Evolutionary conservation across 1,140 invertebrate species (phyloP), one percentile per base, ranked within the genome.

Genomic region (Papilio dardanus): DNA sequence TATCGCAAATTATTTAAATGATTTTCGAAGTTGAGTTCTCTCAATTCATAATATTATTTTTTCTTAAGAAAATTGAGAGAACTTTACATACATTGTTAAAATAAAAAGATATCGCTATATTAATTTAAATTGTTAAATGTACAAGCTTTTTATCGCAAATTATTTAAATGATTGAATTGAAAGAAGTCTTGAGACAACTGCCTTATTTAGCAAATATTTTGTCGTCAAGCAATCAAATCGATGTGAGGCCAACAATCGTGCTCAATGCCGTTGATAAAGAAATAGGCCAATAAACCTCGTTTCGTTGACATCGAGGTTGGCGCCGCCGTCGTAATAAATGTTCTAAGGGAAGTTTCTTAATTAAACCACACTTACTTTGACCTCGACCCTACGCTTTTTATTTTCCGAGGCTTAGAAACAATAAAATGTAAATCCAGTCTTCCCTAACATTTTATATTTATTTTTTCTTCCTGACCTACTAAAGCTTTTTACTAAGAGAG

Each of bases 281-380:
- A 62, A 62, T 62, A 28, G 54, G 54, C 54, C 54, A 62, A 62
- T 62, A 62, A 62, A 62, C 54, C 54, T 62, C 54, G 54, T 62
- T 62, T 62, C 54, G 54, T 62, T 62, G 54, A 62, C 54, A 62
- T 62, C 24, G 2, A 62, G 54, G 10, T 62, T 62, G 24, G 21
- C 10, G 7, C 24, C 24, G 46, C 0, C n/a, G 16, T 7, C 46
- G 54, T 62, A 62, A 62, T 62, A 62, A 62, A 62, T 62, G 54
- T 62, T 62, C 54, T 30, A 14, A 30, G 54, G 54, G 54, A 62
- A 62, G 54, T 62, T 62, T 62, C 54, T 62, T 62, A 62, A 62
- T 62, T 62, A 62, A 30, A 62, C 54, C 54, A 28, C 54, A 62
- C 54, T 54, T 54, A 54, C 50, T 62, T 62, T 62, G 54, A 62